Conservation (phyloP, 1,140 invertebrate genomes). For the Mamestra configurata region DNA sequence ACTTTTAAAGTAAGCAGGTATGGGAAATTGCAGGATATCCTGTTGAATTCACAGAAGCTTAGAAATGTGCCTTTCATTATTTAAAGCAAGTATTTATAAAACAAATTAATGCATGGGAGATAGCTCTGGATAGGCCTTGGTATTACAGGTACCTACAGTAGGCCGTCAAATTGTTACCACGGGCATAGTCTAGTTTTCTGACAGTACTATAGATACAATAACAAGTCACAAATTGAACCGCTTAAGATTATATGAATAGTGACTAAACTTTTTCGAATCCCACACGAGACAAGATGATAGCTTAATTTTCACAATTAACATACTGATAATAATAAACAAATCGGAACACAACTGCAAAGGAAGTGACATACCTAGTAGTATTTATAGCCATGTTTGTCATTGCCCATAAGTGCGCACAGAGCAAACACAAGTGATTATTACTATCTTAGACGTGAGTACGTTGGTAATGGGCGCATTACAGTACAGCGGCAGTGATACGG, state of each 20-base stretch:
- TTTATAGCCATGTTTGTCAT: slow-evolving; percentile 67
- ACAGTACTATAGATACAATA: too few relatives aligned
- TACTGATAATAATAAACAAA: too few relatives aligned
- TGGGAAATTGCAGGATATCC: slow-evolving; percentile 16
- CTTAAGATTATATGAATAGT: too few relatives aligned
- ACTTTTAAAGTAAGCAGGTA: slow-evolving; percentile 7
- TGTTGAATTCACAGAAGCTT: neutral
- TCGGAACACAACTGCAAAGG: slow-evolving; percentile 44
- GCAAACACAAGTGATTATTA: slow-evolving; percentile 53
- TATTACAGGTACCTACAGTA: neutral
- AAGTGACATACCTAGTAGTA: slow-evolving; percentile 42
- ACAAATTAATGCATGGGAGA: neutral
- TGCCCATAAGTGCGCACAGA: slow-evolving; percentile 57
- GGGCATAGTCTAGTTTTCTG: too few relatives aligned
- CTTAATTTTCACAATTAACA: too few relatives aligned
- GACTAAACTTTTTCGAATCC: too few relatives aligned
- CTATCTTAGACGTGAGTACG: slow-evolving; percentile 55
- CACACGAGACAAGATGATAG: too few relatives aligned
- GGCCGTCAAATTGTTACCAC: too few relatives aligned
- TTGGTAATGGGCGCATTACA: slow-evolving; percentile 63
- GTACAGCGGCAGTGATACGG: slow-evolving; percentile 31
- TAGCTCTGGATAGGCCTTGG: too few relatives aligned
- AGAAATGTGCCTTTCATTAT: neutral
- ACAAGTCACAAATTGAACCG: too few relatives aligned
- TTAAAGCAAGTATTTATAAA: neutral